A percentile compares a stretch with the other conserved stretches of the same genome.
phyloP scores from a whole-genome alignment of 2,113 vertebrate species.

The Polyodon spathula region DNA sequence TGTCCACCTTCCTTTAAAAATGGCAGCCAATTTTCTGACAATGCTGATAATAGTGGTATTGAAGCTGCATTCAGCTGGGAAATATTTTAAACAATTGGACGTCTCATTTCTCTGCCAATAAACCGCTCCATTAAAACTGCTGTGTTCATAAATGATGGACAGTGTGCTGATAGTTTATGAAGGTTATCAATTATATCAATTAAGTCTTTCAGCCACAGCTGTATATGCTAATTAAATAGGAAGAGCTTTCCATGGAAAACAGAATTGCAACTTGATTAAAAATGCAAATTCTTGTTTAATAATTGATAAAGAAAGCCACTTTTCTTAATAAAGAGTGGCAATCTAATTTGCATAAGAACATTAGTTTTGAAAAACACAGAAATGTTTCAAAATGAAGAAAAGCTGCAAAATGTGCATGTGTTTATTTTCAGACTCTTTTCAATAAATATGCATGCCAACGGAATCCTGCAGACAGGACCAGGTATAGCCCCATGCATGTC shows the following conservation, averaged over 20 bases:
- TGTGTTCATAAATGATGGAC: too few species aligned
- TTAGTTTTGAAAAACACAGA: neutral
- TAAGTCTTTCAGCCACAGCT: too few species aligned
- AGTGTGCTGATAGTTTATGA: too few species aligned
- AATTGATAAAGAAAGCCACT: constrained; percentile 13
- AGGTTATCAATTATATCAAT: too few species aligned
- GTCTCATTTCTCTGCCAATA: constrained; percentile 9
- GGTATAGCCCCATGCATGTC: too few species aligned
- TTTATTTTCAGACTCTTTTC: too few species aligned
- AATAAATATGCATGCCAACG: too few species aligned
- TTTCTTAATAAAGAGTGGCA: constrained; percentile 7
- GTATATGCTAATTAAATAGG: too few species aligned
- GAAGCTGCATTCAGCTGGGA: constrained; percentile 9
- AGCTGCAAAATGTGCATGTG: neutral
- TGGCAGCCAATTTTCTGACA: neutral
- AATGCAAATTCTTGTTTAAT: constrained; percentile 19
- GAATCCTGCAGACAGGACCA: too few species aligned
- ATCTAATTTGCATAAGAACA: constrained; percentile 15
- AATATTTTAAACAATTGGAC: constrained; percentile 6
- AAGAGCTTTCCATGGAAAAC: too few species aligned
- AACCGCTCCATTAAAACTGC: neutral
- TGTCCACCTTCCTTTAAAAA: too few species aligned
- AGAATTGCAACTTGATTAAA: constrained; percentile 6
- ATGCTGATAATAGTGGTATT: constrained; percentile 12
- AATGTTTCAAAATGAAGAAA: neutral